These are phyloP conservation scores for Chlorops oryzae DNA, from an alignment of 1,140 invertebrate genomes.

Conservation along the genomic window DNA sequence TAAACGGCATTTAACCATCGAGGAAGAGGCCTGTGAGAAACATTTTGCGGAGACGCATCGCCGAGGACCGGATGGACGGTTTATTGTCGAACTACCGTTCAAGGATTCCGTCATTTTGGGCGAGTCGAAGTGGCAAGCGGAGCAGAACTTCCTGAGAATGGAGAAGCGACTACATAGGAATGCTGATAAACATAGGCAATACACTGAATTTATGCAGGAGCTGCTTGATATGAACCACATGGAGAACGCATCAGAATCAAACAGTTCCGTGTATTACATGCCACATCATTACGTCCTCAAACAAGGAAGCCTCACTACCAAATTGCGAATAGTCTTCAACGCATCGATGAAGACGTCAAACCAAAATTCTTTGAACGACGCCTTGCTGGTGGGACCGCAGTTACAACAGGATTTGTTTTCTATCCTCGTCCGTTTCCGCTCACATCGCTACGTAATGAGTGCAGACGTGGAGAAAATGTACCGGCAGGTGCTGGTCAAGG, in stretches of 20 bases:
- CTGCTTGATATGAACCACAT: conserved; percentile 19
- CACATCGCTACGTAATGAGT: conserved; percentile 30
- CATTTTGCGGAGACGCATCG: no score
- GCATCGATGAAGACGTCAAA: conserved; percentile 7
- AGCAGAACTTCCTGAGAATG: neutral
- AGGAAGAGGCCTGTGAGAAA: no score
- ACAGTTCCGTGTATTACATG: conserved; percentile 23
- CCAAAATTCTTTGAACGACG: conserved; percentile 41
- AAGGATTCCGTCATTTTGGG: neutral
- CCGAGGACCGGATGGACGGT: no score
- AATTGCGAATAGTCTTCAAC: conserved; percentile 34
- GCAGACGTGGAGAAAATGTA: conserved; percentile 49
- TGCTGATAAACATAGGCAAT: neutral
- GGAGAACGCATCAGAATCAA: no score
- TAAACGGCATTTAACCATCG: no score
- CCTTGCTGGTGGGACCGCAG: conserved; percentile 35
- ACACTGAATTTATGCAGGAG: conserved; percentile 28
- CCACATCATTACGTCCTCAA: conserved; percentile 32
- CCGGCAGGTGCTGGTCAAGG: conserved; percentile 40
- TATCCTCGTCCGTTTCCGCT: conserved; percentile 47
- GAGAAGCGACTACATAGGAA: neutral
- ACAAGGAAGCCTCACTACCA: conserved; percentile 21
- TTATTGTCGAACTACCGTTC: no score
- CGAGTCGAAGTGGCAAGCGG: neutral
- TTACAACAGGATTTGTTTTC: conserved; percentile 45